Percentiles rank a stretch among this genome's conserved stretches.
Conservation (phyloP, 1,140 invertebrate species). For the Spodoptera frugiperda region DNA sequence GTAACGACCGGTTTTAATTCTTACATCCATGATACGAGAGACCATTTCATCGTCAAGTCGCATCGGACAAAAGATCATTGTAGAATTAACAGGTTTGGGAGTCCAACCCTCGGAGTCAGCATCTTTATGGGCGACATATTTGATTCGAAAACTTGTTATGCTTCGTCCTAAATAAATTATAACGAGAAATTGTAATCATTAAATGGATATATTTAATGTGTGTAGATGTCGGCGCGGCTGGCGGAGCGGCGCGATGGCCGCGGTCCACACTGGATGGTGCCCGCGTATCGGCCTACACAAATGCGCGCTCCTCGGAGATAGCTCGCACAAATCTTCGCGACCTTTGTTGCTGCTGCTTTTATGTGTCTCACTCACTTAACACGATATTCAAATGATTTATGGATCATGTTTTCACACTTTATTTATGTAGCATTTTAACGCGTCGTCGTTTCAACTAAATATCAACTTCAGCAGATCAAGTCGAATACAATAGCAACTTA, state of each 20-base stretch:
- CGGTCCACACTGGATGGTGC: slow-evolving; percentile 49
- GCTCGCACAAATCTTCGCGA: slow-evolving; percentile 72
- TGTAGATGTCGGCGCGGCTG: slow-evolving; percentile 71
- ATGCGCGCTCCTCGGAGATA: slow-evolving; percentile 76
- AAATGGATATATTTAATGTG: slow-evolving; percentile 85
- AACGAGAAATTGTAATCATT: slow-evolving; percentile 86
- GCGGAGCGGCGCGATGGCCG: slow-evolving; percentile 56
- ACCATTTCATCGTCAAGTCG: slow-evolving; percentile 68
- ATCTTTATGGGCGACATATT: slow-evolving; percentile 86
- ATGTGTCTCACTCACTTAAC: slow-evolving; percentile 54
- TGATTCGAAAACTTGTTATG: slow-evolving; percentile 86
- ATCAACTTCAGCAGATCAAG: neutral
- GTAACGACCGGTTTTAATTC: slow-evolving; percentile 82
- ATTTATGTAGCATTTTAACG: neutral
- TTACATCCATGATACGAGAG: slow-evolving; percentile 75
- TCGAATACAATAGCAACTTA: too few species aligned
- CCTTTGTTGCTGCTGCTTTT: slow-evolving; percentile 64
- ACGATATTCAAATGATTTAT: slow-evolving; percentile 41
- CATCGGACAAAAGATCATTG: slow-evolving; percentile 73
- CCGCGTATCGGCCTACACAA: slow-evolving; percentile 78
- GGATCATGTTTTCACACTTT: neutral
- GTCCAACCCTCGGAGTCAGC: slow-evolving; percentile 78
- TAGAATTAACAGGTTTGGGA: slow-evolving; percentile 70
- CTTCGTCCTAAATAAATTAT: slow-evolving; percentile 85
- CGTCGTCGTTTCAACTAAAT: neutral